Conservation (phyloP, 2,797 vertebrate genomes). For the Notolepis coatsorum region DNA sequence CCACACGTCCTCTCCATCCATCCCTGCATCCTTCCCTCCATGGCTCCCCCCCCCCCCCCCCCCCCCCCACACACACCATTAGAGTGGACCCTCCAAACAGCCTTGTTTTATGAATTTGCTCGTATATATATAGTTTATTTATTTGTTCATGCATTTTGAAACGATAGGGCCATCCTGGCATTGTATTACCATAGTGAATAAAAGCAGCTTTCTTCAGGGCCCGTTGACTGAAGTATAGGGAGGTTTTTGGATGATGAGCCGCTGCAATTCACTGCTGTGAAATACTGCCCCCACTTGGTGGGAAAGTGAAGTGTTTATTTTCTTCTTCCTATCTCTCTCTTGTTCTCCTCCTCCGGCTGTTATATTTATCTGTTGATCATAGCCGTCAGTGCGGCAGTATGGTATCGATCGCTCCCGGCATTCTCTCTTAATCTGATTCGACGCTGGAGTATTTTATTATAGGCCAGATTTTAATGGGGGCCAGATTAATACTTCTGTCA, state of each 20-base stretch:
- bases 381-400: conserved; percentile 44
- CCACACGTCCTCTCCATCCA: too few species aligned
- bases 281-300: conserved; percentile 79
- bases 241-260: too few species aligned
- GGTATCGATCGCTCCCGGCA: conserved; percentile 64
- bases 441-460: conserved; percentile 74
- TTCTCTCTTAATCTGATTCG: conserved; percentile 71
- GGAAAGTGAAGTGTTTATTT: conserved; percentile 53
- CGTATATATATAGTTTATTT: conserved; percentile 64
- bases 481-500: conserved; percentile 75
- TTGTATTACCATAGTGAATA: conserved; percentile 65
- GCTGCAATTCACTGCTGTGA: conserved; percentile 57
- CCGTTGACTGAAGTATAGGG: too few species aligned
- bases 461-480: conserved; percentile 72
- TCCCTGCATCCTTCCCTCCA: conserved; percentile 29
- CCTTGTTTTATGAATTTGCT: conserved; percentile 69
- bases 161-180: conserved; percentile 65
- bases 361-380: conserved; percentile 73
- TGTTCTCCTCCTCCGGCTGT: conserved; percentile 6
- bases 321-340: not conserved
- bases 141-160: conserved; percentile 71
- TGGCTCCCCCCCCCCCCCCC: conserved; percentile 9
- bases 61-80: conserved; percentile 57
- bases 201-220: conserved; percentile 34
- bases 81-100: conserved; percentile 43